Evolutionary conservation across 2,797 vertebrate genomes (phyloP).

Genomic region (Melopsittacus undulatus): DNA sequence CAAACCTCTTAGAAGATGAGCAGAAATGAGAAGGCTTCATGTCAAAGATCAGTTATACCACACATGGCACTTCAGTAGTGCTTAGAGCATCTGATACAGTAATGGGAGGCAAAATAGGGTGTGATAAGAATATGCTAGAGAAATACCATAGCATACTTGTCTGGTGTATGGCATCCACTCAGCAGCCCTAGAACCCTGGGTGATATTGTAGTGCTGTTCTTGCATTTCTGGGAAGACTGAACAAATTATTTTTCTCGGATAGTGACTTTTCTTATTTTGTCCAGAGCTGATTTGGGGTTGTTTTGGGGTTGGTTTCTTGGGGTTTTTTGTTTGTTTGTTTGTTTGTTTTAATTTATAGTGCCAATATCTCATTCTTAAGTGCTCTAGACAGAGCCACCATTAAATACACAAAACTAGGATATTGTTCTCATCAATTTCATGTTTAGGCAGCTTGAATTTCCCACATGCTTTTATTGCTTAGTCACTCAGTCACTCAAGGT

Average conservation of each 20-base stretch:
- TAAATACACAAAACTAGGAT: background rate
- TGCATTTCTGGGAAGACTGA: background rate
- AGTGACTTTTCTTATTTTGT: background rate
- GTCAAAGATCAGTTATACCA: background rate
- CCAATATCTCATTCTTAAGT: background rate
- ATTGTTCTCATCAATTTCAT: background rate
- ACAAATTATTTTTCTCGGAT: background rate
- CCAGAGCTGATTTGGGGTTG: background rate
- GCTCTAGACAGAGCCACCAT: background rate
- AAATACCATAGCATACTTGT: background rate
- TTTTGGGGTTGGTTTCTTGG: background rate
- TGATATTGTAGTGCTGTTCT: background rate
- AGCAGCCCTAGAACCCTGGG: background rate
- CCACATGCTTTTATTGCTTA: background rate
- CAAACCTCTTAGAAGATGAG: background rate
- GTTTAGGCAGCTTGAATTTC: background rate
- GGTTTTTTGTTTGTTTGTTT: fast-evolving
- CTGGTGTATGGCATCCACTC: background rate
- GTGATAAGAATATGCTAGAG: background rate
- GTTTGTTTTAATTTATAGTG: fast-evolving
- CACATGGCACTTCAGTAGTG: background rate
- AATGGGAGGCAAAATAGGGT: background rate
- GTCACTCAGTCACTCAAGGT: background rate
- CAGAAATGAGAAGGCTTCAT: background rate
- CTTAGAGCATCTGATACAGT: background rate